Evolutionary conservation across 2,888 invertebrate genomes (phyloP), one percentile per base, ranked within the genome.

Genomic region (Choristoneura rosaceana): DNA sequence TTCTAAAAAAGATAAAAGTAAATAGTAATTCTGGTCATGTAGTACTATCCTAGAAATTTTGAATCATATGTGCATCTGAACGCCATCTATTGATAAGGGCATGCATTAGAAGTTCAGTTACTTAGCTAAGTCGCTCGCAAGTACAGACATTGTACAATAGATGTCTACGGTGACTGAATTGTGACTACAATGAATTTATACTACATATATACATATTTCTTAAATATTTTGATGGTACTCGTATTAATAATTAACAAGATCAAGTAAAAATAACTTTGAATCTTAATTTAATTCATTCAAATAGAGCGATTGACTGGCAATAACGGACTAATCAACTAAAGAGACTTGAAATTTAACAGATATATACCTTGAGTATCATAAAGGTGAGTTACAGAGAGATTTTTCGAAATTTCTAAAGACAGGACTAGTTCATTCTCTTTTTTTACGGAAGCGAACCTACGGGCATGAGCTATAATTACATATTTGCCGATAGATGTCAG

Each of bases 51-150:
- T 8, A 17, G 58, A 17, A 7, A 61, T 34, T 38, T 38, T 41
- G 33, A 55, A 25, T 14, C 25, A 38, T 5, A 59, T 25, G 34
- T 55, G 38, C 59, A 64, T 73, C n/a, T 15, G 34, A 64, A 61
- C 73, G 73, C 73, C 73, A 73, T 73, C 73, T 73, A 64, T 64
- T 9, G n/a, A 15, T 43, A 52, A 60, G 15, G 14, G 41, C n/a
- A 43, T 69, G 69, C 59, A 69, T 73, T 73, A 73, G 64, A 34
- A 17, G 17, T 52, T 52, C 58, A 34, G 41, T 17, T 14, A 68
- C 58, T 71, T 58, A 58, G 60, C 62, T 50, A 41, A 62, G 45
- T 25, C 25, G 45, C 25, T 17, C 33, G 43, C 14, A 14, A 62
- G 58, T 71, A n/a, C 67, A 4, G 0, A 41, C 15, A 58, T 59